Evolutionary conservation across 2,113 vertebrate genomes (phyloP).

Genomic region (Paraplagusia blochii): DNA sequence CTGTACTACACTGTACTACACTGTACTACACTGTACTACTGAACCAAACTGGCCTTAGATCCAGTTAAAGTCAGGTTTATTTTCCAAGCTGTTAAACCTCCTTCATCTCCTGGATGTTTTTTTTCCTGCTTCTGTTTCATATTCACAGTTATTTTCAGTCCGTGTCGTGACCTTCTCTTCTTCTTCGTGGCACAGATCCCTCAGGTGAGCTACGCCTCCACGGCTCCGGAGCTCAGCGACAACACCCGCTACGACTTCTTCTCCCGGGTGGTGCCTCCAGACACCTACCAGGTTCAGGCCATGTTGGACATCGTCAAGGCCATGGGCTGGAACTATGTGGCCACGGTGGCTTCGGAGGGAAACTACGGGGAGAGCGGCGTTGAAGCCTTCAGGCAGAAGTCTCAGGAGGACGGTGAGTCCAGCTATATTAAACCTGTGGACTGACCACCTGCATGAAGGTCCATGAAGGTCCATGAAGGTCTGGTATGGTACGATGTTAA

Average conservation of each 20-base stretch:
- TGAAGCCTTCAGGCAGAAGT: conserved; percentile 95
- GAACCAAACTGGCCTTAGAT: too few species aligned
- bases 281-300: conserved; percentile 98
- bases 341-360: conserved; percentile 92
- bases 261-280: conserved; percentile 94
- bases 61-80: too few species aligned
- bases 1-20: too few species aligned
- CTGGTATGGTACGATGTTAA: too few species aligned
- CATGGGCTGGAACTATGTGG: conserved; percentile 95
- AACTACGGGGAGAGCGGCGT: conserved; percentile 97
- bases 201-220: conserved; percentile 99
- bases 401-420: conserved; percentile 91
- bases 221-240: conserved; percentile 94
- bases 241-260: conserved; percentile 98
- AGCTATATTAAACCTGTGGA: too few species aligned
- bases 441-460: conserved; percentile 5
- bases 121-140: too few species aligned
- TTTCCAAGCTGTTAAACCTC: too few species aligned
- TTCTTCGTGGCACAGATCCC: conserved; percentile 82
- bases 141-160: too few species aligned
- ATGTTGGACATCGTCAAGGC: conserved; percentile 97
- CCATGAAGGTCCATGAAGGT: too few species aligned
- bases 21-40: too few species aligned
- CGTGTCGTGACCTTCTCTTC: too few species aligned
- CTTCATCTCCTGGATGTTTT: too few species aligned